Conservation (phyloP, 2,888 invertebrate genomes). For the Temnothorax unifasciatus region DNA sequence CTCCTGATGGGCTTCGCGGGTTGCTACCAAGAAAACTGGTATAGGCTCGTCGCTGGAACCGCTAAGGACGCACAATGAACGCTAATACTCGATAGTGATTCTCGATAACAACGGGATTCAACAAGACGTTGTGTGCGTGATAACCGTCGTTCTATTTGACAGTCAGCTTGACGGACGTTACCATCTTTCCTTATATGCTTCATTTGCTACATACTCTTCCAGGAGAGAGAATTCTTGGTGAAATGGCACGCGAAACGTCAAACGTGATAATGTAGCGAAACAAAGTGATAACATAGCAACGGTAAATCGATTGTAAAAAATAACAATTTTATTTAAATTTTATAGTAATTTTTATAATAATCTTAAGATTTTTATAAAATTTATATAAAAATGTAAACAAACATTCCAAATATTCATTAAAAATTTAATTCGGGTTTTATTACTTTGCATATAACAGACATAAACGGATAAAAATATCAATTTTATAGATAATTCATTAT, state of each 20-base stretch:
- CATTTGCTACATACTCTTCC: not conserved
- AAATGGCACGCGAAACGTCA: not conserved
- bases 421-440: not conserved
- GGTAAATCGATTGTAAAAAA: not conserved
- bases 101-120: slow-evolving; percentile 18
- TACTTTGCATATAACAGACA: not conserved
- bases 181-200: not conserved
- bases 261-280: not conserved
- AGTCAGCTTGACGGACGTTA: slow-evolving; percentile 1
- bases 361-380: no score
- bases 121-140: slow-evolving; percentile 1
- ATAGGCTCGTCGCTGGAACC: slow-evolving; percentile 22
- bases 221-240: not conserved
- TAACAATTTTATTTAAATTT: not conserved
- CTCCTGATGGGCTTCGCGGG: slow-evolving; percentile 32
- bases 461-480: not conserved
- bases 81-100: slow-evolving; percentile 43
- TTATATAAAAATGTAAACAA: no score
- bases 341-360: no score
- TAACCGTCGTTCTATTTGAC: slow-evolving; percentile 17
- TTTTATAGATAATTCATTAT: not conserved
- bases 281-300: not conserved
- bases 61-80: slow-evolving; percentile 49
- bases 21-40: slow-evolving; percentile 50
- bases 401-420: no score